Percentiles rank a stretch among this genome's conserved stretches.
These are phyloP conservation scores for Holotrichia oblita DNA, from an alignment of 1,140 invertebrate species.

Conservation along the genomic window DNA sequence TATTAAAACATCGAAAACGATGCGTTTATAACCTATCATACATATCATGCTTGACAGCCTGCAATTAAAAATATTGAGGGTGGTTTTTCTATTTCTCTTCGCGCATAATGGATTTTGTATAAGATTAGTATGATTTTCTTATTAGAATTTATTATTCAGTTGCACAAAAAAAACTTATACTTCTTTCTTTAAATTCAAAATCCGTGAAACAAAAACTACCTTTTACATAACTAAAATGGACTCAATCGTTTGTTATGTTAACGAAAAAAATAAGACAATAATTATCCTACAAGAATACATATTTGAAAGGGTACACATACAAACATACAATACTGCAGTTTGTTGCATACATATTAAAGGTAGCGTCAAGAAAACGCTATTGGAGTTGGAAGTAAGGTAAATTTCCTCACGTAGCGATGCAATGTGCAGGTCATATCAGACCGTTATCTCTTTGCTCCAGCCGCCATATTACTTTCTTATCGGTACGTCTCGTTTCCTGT, in stretches of 20 bases:
- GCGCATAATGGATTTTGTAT: no score
- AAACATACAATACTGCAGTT: neutral
- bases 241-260: neutral
- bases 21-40: no score
- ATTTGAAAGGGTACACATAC: neutral
- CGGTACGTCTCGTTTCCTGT: slow-evolving; percentile 58
- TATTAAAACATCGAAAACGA: no score
- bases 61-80: no score
- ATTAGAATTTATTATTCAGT: no score
- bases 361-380: neutral
- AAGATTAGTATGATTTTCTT: no score
- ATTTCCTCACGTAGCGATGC: slow-evolving; percentile 35
- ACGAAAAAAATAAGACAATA: neutral
- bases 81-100: no score
- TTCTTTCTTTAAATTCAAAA: no score
- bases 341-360: neutral
- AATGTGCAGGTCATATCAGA: slow-evolving; percentile 54
- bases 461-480: slow-evolving; percentile 60
- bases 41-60: no score
- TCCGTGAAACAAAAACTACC: no score
- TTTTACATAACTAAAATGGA: no score
- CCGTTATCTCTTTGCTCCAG: slow-evolving; percentile 56
- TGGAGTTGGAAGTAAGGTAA: neutral
- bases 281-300: neutral
- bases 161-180: no score